These are phyloP conservation scores for Lottia gigantea DNA, from an alignment of 2,888 invertebrate species.

Conservation along the genomic window DNA sequence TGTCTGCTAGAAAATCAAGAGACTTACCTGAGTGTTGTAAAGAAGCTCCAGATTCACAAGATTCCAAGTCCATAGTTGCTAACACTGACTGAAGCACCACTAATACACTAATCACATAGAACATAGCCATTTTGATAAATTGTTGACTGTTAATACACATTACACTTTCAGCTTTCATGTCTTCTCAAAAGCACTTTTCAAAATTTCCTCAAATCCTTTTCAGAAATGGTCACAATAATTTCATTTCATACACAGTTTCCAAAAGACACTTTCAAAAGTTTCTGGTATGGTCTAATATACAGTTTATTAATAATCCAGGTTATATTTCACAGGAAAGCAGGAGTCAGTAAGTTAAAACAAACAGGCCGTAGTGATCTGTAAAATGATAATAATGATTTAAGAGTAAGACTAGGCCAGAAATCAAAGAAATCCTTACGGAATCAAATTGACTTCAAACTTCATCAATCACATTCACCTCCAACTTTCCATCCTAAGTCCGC, in stretches of 20 bases:
- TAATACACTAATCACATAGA: not conserved
- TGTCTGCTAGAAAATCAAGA: not conserved
- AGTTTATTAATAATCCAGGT: too few species aligned
- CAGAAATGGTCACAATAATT: too few species aligned
- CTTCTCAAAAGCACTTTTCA: too few species aligned
- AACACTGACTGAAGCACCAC: not conserved
- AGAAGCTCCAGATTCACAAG: constrained; percentile 18
- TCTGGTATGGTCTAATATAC: too few species aligned
- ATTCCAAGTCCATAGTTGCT: constrained; percentile 2
- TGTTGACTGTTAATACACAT: too few species aligned
- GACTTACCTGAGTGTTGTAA: constrained; percentile 19
- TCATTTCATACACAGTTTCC: too few species aligned
- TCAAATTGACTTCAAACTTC: constrained; percentile 4
- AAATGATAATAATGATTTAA: not conserved
- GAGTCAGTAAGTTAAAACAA: too few species aligned
- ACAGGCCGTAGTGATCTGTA: constrained; percentile 1
- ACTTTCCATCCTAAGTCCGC: not conserved
- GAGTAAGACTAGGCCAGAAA: not conserved
- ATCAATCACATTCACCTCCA: not conserved
- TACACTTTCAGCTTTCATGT: too few species aligned
- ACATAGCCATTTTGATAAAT: not conserved
- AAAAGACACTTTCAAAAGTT: too few species aligned
- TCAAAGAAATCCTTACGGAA: constrained; percentile 4
- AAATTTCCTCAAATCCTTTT: too few species aligned
- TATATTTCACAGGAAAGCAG: too few species aligned